These are phyloP conservation scores for Syritta pipiens DNA, from an alignment of 2,888 invertebrate genomes.

Conservation along the genomic window DNA sequence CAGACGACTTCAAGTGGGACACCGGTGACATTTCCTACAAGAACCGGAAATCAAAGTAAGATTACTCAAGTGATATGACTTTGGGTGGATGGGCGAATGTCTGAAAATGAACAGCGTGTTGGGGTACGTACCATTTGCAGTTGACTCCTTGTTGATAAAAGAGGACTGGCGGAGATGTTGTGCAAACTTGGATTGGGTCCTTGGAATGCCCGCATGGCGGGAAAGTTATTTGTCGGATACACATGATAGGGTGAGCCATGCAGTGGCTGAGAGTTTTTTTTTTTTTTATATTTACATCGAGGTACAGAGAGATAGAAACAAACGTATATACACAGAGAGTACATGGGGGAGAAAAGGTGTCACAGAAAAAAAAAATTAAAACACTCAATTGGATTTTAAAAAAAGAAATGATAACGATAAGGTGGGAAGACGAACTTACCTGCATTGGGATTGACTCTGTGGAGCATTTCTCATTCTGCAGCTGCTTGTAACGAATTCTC, in stretches of 20 bases:
- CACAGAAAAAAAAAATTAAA: constrained; percentile 6
- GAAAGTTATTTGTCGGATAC: constrained; percentile 83
- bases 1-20: constrained; percentile 72
- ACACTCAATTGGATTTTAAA: not conserved
- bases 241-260: constrained; percentile 88
- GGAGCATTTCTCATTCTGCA: constrained; percentile 80
- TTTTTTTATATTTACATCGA: constrained; percentile 38
- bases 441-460: constrained; percentile 84
- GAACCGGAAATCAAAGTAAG: constrained; percentile 11
- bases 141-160: constrained; percentile 75
- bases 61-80: not conserved
- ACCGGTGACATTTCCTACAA: constrained; percentile 79
- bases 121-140: constrained; percentile 71
- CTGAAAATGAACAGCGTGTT: not conserved
- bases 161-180: constrained; percentile 78
- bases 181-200: constrained; percentile 77
- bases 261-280: constrained; percentile 79
- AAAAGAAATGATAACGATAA: not conserved
- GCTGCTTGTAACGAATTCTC: constrained; percentile 81
- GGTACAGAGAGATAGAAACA: constrained; percentile 53
- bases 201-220: constrained; percentile 83
- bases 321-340: constrained; percentile 24
- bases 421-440: constrained; percentile 78
- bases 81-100: not conserved
- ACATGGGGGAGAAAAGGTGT: not conserved